A percentile compares a stretch with the other conserved stretches of the same genome.
Evolutionary conservation across 2,888 invertebrate species (phyloP).

Genomic region (Amaurobius ferox): DNA sequence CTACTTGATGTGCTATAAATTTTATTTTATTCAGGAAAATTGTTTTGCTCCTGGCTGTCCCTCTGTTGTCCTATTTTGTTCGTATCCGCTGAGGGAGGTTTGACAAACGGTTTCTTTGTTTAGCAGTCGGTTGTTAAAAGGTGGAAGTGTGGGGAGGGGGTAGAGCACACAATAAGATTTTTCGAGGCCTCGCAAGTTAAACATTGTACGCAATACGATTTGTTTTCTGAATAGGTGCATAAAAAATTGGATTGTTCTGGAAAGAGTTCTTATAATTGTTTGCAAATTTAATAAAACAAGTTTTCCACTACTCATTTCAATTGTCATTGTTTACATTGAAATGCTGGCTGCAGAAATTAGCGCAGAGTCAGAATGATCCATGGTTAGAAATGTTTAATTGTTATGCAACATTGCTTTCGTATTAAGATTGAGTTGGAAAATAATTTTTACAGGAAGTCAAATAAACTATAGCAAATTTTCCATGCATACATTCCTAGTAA

Average conservation of each 20-base stretch:
- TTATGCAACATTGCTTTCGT: no score
- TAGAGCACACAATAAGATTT: slow-evolving; percentile 36
- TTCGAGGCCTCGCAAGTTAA: slow-evolving; percentile 41
- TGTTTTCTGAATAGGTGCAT: slow-evolving; percentile 20
- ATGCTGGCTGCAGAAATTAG: not conserved
- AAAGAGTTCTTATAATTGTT: slow-evolving; percentile 15
- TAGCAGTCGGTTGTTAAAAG: not conserved
- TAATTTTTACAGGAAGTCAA: not conserved
- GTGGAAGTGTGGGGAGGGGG: not conserved
- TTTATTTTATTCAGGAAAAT: slow-evolving; percentile 44
- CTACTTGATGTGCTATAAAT: slow-evolving; percentile 57
- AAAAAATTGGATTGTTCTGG: not conserved
- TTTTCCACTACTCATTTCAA: not conserved
- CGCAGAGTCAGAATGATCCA: no score
- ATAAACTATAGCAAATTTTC: no score
- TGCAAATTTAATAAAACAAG: slow-evolving; percentile 1
- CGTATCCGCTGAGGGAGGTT: slow-evolving; percentile 13
- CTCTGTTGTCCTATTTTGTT: slow-evolving; percentile 40
- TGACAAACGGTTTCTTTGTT: slow-evolving; percentile 37
- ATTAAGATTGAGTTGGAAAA: no score
- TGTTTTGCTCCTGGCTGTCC: slow-evolving; percentile 43
- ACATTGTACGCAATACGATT: slow-evolving; percentile 17
- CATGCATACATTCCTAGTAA: no score
- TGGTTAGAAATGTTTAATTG: no score
- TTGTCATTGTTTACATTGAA: not conserved